Conservation (phyloP, 92 coral and sea anemone species). For the Pocillopora meandrina region DNA sequence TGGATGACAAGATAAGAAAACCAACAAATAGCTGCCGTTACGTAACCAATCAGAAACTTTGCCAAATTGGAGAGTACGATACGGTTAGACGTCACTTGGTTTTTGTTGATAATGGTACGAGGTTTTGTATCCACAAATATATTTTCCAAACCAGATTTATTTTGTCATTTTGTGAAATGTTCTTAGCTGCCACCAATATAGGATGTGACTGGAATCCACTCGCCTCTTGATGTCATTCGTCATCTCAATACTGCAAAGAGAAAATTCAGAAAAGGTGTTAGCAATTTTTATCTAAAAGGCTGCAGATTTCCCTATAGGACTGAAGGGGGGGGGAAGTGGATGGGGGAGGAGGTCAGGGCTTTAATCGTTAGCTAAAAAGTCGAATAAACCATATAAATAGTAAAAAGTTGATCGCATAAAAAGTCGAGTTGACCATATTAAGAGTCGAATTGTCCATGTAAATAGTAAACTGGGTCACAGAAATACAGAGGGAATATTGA, state of each 20-base stretch:
- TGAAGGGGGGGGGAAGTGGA: no score
- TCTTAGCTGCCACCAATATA: neutral
- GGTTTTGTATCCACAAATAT: neutral
- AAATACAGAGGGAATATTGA: no score
- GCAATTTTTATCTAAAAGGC: no score
- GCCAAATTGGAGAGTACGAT: neutral
- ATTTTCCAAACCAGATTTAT: neutral
- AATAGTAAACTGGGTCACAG: no score
- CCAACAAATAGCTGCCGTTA: neutral
- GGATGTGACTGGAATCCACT: neutral
- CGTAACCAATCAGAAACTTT: neutral
- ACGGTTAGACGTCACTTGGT: neutral
- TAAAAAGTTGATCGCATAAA: no score
- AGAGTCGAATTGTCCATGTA: no score
- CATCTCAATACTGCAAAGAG: slow-evolving; percentile 1
- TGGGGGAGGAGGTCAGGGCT: no score
- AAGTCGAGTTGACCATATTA: no score
- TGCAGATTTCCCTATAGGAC: no score
- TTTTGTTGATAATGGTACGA: neutral
- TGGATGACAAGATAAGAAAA: neutral
- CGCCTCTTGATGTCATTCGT: neutral
- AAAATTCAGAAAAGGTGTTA: slow-evolving; percentile 2
- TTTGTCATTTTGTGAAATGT: neutral
- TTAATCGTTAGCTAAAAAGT: no score
- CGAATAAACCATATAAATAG: no score